Base-by-base conservation (phyloP, 2,888 invertebrate genomes). In the Tenthredo scrophulariae region DNA sequence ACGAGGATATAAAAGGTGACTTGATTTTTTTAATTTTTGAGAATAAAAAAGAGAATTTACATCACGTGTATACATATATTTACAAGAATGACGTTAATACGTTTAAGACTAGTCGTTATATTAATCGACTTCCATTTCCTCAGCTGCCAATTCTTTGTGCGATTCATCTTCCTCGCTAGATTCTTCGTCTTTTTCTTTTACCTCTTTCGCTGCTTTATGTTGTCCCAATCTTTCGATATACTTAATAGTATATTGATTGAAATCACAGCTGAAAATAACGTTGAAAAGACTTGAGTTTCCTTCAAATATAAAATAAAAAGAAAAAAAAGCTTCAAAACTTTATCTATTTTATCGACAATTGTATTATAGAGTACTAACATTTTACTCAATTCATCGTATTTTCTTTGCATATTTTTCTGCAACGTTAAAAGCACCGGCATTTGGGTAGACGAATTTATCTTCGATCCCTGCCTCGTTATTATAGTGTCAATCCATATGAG, bases 201-300 rank as follows among this genome's bases (percentile, higher is more conserved):
- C 87, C 87, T 88, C 86, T 74, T 94, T 93, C 29, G 89, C 88
- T 87, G 92, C 91, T 15, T 91, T 91, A 86, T 94, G 90, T 70
- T 93, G 93, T 13, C 94, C 95, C 0, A 96, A 94, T 3, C 94
- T 94, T 87, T 95, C 92, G 18, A 98, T 94, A 88, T 96, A 97
- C 72, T 95, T 95, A 87, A 97, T 94, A 0, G 97, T 97, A 91
- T 97, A 98, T 91, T 97, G 97, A 93, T 98, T 98, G 93, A 97
- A 97, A 91, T 98, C 97, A 92, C 98, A 98, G 89, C 98, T 98
- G 94, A 33, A 95, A 95, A 87, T 88, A 37, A n/a, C 29, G 26
- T 54, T 26, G 4, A 43, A n/a, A 22, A 74, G 7, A 43, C 22
- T 77, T 22, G 72, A 72, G n/a, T 84, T n/a, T 40, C 46, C 40